Evolutionary conservation across 2,888 invertebrate species (phyloP), one percentile per base, ranked within the genome.

Genomic region (Linyphia triangularis): DNA sequence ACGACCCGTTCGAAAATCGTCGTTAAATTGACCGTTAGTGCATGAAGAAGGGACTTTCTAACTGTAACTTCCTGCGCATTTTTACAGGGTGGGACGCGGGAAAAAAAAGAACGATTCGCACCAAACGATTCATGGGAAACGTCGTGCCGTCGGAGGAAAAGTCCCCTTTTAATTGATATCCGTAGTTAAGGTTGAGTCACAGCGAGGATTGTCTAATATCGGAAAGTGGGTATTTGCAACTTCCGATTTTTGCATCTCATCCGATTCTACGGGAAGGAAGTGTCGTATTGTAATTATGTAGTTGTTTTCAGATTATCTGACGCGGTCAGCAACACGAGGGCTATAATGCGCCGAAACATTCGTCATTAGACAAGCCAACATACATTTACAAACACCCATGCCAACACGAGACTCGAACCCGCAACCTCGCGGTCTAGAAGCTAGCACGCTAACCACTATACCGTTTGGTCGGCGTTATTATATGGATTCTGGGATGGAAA

Each of bases 161-260:
- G 24, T 40, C 63, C 51, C 51, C 63, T 63, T 77, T 77, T 77
- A 77, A 77, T 77, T 77, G 77, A 77, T 77, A 77, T 77, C 77
- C 77, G 63, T 33, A n/a, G 28, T 72, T 7, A 16, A n/a, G 5
- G 72, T n/a, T 72, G 72, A 72, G 57, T 72, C 72, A 67, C n/a
- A 51, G 51, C 13, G 13, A 16, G 43, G 9, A 51, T 51, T n/a
- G n/a, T 5, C 51, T 51, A n/a, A n/a, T n/a, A 16, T 51, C 13
- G 51, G 16, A 51, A 51, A 51, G 5, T 9, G 51, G n/a, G n/a
- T n/a, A n/a, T n/a, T n/a, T n/a, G n/a, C n/a, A 16, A 51, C n/a
- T 51, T 51, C 51, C 51, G 51, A 51, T 51, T 51, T 13, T 16
- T 40, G n/a, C n/a, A n/a, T n/a, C n/a, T n/a, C n/a, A n/a, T n/a